Percentiles rank a stretch among this genome's conserved stretches.
These are phyloP conservation scores for Acanthurus lineatus DNA, from an alignment of 2,797 vertebrate genomes.

Conservation along the genomic window DNA sequence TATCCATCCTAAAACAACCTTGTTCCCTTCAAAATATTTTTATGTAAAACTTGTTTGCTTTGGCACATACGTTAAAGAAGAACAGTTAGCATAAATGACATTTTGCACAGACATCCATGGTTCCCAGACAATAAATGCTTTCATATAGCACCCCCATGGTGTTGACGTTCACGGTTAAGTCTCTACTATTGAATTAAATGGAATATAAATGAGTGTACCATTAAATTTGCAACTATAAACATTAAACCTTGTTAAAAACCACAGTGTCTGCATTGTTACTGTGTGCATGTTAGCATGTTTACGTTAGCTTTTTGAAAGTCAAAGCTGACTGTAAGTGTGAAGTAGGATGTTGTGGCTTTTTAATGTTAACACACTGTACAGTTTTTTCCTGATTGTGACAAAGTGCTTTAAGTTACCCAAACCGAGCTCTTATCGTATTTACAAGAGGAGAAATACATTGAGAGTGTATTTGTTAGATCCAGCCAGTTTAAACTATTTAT, in stretches of 20 bases:
- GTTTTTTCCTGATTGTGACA: background rate
- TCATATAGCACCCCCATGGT: background rate
- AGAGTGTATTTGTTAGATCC: background rate
- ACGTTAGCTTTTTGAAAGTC: conserved; percentile 13
- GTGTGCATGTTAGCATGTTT: background rate
- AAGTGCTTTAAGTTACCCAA: too few species aligned
- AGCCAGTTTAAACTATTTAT: background rate
- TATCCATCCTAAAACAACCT: background rate
- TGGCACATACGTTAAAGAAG: background rate
- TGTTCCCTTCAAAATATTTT: background rate
- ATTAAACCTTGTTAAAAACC: background rate
- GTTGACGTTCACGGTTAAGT: background rate
- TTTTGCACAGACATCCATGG: too few species aligned
- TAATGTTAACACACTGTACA: background rate
- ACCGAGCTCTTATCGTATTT: too few species aligned
- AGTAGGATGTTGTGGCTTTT: background rate
- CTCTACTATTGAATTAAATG: background rate
- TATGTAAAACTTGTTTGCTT: background rate
- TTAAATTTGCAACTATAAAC: background rate
- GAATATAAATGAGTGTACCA: background rate
- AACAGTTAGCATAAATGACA: background rate
- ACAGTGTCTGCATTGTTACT: background rate
- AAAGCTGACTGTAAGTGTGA: background rate
- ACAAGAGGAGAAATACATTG: too few species aligned
- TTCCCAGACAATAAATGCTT: background rate